Percentiles rank a stretch among this genome's conserved stretches.
Conservation (phyloP, 2,888 invertebrate genomes). For the Bellardia pandia region DNA sequence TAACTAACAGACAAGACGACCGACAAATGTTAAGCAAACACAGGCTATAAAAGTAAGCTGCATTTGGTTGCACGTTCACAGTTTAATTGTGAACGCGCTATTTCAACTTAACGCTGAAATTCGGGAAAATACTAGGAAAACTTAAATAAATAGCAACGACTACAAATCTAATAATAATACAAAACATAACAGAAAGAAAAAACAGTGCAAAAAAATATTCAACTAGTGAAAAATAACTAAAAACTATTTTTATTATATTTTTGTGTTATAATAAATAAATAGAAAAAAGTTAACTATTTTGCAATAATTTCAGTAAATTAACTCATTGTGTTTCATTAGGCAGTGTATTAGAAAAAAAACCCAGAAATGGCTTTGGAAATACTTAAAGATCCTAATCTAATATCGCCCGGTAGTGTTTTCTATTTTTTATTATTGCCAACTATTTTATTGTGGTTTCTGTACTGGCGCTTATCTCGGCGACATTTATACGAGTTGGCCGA, state of each 20-base stretch:
- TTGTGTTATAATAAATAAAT: slow-evolving; percentile 51
- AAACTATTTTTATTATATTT: slow-evolving; percentile 46
- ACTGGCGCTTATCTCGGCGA: slow-evolving; percentile 90
- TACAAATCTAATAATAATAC: not conserved
- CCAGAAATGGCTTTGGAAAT: slow-evolving; percentile 80
- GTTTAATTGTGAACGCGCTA: slow-evolving; percentile 67
- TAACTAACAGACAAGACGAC: slow-evolving; percentile 42
- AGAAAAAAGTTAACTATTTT: slow-evolving; percentile 42
- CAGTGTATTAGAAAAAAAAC: slow-evolving; percentile 32
- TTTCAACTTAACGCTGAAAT: slow-evolving; percentile 64
- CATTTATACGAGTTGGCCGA: slow-evolving; percentile 89
- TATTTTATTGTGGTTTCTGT: slow-evolving; percentile 88
- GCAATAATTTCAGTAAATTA: slow-evolving; percentile 40
- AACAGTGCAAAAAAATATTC: slow-evolving; percentile 32
- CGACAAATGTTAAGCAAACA: slow-evolving; percentile 62
- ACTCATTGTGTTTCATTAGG: not conserved
- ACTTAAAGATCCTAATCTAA: slow-evolving; percentile 81
- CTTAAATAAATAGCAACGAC: slow-evolving; percentile 24
- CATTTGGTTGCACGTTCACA: slow-evolving; percentile 71
- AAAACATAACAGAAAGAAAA: slow-evolving; percentile 12
- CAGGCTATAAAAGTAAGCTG: slow-evolving; percentile 75
- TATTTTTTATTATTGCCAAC: slow-evolving; percentile 90
- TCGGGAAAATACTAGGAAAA: slow-evolving; percentile 52
- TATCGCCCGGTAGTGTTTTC: slow-evolving; percentile 88
- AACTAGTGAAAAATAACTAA: slow-evolving; percentile 6